Base-by-base conservation (phyloP, 1,140 invertebrate species). In the Callitettix versicolor region DNA sequence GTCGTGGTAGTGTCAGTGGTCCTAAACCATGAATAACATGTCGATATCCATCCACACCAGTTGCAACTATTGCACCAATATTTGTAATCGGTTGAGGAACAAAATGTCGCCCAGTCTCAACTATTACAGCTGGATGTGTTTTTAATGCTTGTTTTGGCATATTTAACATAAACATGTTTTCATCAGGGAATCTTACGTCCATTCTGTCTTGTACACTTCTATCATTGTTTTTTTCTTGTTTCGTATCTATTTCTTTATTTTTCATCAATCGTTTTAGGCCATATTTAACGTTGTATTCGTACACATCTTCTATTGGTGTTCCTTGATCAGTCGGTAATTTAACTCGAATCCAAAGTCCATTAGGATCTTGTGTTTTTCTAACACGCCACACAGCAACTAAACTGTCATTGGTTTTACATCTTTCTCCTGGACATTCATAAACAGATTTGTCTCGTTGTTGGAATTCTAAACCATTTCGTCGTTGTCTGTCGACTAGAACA, bases 11-110 rank as follows among this genome's bases (percentile, higher is more conserved):
- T 46, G 55, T 24, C 17, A 53, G 42, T 33, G 34, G 48, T 18
- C 53, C 55, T 33, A 64, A 59, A 54, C 55, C 61, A 22, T 67
- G 60, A 22, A 65, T 60, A 22, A 67, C 51, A 44, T 63, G 62
- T 53, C 61, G 58, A 21, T 60, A 53, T 41, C 64, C 65, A 53
- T 64, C 57, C 12, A 60, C 55, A 24, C 53, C 59, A 48, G 57
- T 42, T 17, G 57, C 62, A 12, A 65, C 55, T 20, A 62, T 30
- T 4, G 46, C 21, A n/a, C 15, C 15, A n/a, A n/a, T 30, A 9
- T 30, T 30, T 9, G 26, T 30, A 30, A 30, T 9, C 9, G 26
- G 26, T 30, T 30, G 26, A 4, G 3, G 26, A 30, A 9, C 26
- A 30, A 30, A 30, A 9, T 48, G 22, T 24, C 7, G 15, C 2